Evolutionary conservation across 1,140 invertebrate genomes (phyloP), one percentile per base, ranked within the genome.

Genomic region (Panonychus citri): DNA sequence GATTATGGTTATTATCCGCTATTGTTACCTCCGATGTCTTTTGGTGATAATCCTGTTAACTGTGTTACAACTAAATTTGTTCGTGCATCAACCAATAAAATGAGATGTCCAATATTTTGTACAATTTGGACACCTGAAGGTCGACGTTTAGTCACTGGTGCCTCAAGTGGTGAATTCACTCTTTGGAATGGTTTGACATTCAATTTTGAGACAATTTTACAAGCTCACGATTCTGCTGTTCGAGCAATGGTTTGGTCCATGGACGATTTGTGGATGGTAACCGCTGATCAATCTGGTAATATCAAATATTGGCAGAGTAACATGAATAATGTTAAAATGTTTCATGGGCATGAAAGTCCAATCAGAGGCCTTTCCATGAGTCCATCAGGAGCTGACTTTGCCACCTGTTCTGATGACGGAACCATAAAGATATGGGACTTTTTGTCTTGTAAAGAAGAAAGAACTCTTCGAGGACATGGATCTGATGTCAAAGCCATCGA

Each of bases 311-410:
- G 95, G 95, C 95, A 99, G 76, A 91, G 89, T 62, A 99, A 99
- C 73, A 99, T 99, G 94, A 99, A 99, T 75, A 99, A 98, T 74
- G 95, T 99, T 24, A 97, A 98, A 78, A 96, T 98, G 89, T 99
- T 93, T 77, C 93, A 97, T 75, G 95, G 91, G 30, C 95, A 99
- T 73, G 97, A 98, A 79, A 95, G 99, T 77, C 84, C 95, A 59
- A 83, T 99, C 64, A 79, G 95, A 70, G 91, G 90, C 73, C 84
- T 98, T 75, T 96, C 91, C 79, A 98, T 99, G 77, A 91, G 90
- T 74, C 93, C 95, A 54, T 87, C 85, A 67, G 95, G 99, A 77
- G 80, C 81, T 66, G 99, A 99, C 76, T 89, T 98, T 76, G 90
- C 88, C 12, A 93, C 93, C 24, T 96, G 93, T 74, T 97, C 93